Evolutionary conservation across 1,140 invertebrate genomes (phyloP).

Genomic region (Drosophila littoralis): DNA sequence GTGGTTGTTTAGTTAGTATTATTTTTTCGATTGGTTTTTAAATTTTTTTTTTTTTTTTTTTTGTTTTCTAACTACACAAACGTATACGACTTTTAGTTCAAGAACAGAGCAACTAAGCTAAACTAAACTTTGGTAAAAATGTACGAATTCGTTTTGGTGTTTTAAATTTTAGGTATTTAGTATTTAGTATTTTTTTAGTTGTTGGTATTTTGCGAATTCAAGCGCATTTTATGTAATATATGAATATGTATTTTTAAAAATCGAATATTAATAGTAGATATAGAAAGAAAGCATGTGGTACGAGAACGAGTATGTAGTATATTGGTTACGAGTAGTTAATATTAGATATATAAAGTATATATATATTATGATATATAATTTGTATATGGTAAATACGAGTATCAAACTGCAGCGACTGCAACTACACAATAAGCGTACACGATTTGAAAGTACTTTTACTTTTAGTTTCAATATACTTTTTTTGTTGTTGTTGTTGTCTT

Average conservation of each 20-base stretch:
- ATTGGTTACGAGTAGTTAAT: conserved; percentile 27
- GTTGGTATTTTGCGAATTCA: conserved; percentile 33
- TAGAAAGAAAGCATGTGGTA: conserved; percentile 24
- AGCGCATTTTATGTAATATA: conserved; percentile 13
- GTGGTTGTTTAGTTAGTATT: not conserved
- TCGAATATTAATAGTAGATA: conserved; percentile 31
- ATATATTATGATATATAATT: conserved; percentile 26
- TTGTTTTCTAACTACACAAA: conserved; percentile 46
- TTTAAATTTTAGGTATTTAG: conserved; percentile 9
- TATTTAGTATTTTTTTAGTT: conserved; percentile 12
- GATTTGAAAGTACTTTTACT: conserved; percentile 47
- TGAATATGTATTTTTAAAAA: conserved; percentile 17
- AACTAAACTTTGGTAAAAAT: conserved; percentile 38
- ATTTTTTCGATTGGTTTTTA: conserved; percentile 6
- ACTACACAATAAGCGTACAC: conserved; percentile 63
- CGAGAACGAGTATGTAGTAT: conserved; percentile 9
- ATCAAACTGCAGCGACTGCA: conserved; percentile 47
- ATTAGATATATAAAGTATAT: conserved; percentile 16
- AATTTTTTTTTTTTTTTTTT: conserved; percentile 23
- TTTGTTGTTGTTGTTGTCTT: conserved; percentile 1
- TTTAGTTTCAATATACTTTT: conserved; percentile 5
- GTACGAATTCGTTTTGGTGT: conserved; percentile 13
- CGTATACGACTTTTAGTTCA: conserved; percentile 49
- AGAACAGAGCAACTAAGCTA: conserved; percentile 50
- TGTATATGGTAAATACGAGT: conserved; percentile 30